Base-by-base conservation (phyloP, 2,888 invertebrate species). In the Erebia aethiops region DNA sequence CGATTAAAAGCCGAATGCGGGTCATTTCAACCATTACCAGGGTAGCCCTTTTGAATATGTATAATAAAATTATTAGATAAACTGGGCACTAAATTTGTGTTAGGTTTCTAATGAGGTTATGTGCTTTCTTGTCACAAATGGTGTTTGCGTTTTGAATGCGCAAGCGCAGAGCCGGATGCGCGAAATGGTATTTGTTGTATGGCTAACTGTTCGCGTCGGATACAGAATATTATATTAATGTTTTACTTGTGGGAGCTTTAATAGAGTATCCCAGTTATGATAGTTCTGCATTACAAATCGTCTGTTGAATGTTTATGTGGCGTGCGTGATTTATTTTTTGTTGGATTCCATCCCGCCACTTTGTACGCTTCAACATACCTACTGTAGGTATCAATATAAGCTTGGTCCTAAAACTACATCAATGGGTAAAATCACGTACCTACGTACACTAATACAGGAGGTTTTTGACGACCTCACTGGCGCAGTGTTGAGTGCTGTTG, bases 71-170 rank as follows among this genome's bases (percentile, higher is more conserved):
- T 93, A 93, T 92, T 92, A 90, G 90, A 90, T 90, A 87, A 86
- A 87, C 83, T 84, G 86, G 81, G 83, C 82, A 77, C 76, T 83
- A 84, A 90, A 91, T 91, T 91, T 92, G 92, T 88, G 90, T 88
- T 87, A 88, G 91, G 88, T 90, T 90, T 91, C 90, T 92, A 92
- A 93, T 93, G 89, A 91, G 93, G 92, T 91, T 92, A 92, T 93
- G 92, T 86, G 92, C 92, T 92, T 92, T 91, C 93, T 90, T 91
- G 92, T 92, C 93, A 92, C 92, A 93, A 89, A 85, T 87, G 86
- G 86, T 84, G 86, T 79, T 82, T 85, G 88, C 81, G 88, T 73
- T 81, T 82, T 87, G 91, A 90, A 91, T 92, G 91, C 89, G 87
- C 83, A 91, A 91, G 82, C 88, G 86, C 83, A 75, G 69, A 90